Evolutionary conservation across 2,113 vertebrate genomes (phyloP).

Genomic region (Psophia crepitans): DNA sequence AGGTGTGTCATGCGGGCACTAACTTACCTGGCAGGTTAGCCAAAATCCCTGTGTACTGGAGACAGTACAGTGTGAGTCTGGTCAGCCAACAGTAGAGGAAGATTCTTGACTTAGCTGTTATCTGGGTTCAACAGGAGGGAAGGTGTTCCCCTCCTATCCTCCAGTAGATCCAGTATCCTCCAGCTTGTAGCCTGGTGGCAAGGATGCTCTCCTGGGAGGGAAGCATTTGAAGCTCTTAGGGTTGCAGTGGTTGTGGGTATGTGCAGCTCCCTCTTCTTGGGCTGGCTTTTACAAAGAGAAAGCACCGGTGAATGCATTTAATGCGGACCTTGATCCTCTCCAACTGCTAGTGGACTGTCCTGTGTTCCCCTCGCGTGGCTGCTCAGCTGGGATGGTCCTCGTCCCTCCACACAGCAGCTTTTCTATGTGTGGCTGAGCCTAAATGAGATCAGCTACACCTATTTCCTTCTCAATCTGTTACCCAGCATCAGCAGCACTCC

Average conservation of each 20-base stretch:
- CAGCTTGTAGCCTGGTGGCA: background rate
- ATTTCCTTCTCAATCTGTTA: background rate
- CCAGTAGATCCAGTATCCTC: background rate
- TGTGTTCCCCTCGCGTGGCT: rapidly evolving
- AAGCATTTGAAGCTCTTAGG: background rate
- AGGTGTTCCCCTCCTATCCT: background rate
- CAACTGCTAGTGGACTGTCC: rapidly evolving
- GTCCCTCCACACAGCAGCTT: background rate
- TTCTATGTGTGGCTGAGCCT: background rate
- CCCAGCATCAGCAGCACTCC: background rate
- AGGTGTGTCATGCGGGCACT: background rate
- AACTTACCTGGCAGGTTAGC: background rate
- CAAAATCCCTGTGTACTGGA: background rate
- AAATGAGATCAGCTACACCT: background rate
- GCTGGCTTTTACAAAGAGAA: background rate
- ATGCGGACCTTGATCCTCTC: background rate
- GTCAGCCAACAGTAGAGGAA: background rate
- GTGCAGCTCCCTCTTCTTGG: background rate
- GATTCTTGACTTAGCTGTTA: background rate
- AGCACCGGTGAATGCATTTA: background rate
- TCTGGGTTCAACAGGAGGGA: background rate
- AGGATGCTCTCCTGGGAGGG: background rate
- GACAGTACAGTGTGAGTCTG: background rate
- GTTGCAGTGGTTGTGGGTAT: background rate
- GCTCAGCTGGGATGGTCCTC: rapidly evolving